phyloP scores from a whole-genome alignment of 2,888 invertebrate species.

The Heliconius ismenius region DNA sequence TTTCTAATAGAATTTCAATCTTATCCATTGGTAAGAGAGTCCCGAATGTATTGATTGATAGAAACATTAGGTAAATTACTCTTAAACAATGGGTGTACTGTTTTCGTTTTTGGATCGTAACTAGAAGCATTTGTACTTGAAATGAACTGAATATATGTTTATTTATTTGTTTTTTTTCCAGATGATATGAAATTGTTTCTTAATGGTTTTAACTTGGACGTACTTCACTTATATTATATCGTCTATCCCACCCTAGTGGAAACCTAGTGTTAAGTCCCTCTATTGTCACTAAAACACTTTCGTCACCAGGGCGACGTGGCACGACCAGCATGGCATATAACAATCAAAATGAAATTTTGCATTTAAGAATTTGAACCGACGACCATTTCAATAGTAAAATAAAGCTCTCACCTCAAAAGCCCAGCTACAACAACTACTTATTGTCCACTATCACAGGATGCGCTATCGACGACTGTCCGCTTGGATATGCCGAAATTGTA shows the following conservation, averaged over 20 bases:
- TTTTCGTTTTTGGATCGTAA: conserved; percentile 60
- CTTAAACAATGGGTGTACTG: conserved; percentile 66
- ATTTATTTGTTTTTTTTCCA: conserved; percentile 34
- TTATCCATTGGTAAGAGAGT: conserved; percentile 58
- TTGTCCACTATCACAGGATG: conserved; percentile 36
- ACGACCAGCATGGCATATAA: too few species aligned
- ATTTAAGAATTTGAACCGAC: not conserved
- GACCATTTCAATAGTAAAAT: not conserved
- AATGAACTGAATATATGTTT: conserved; percentile 45
- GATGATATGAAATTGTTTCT: not conserved
- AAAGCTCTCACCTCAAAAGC: conserved; percentile 32
- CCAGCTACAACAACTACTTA: conserved; percentile 8
- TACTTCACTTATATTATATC: too few species aligned
- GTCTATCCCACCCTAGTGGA: too few species aligned
- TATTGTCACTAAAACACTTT: too few species aligned
- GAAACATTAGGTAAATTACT: conserved; percentile 74
- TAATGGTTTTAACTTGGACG: not conserved
- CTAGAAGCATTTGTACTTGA: conserved; percentile 42
- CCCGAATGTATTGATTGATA: conserved; percentile 45
- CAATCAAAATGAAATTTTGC: not conserved
- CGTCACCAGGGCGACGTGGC: too few species aligned
- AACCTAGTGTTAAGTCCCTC: too few species aligned
- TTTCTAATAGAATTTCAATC: conserved; percentile 62
- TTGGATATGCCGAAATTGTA: conserved; percentile 54
- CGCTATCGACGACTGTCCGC: conserved; percentile 52